These are phyloP conservation scores for Leptura quadrifasciata DNA, from an alignment of 2,888 invertebrate species.

Conservation along the genomic window DNA sequence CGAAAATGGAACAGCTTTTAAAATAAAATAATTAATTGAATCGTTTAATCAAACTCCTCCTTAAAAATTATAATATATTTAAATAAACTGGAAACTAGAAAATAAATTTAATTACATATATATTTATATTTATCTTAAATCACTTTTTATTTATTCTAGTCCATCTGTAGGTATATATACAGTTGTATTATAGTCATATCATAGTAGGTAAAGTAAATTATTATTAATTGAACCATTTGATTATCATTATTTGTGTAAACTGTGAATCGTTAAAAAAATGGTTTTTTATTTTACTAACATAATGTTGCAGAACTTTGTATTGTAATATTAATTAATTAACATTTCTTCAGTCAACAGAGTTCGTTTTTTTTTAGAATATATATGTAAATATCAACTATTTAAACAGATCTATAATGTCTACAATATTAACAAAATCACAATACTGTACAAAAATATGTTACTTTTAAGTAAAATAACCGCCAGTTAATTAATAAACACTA, in stretches of 20 bases:
- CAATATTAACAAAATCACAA: neutral
- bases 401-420: neutral
- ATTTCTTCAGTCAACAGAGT: neutral
- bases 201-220: too few species aligned
- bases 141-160: too few species aligned
- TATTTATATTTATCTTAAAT: too few species aligned
- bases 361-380: neutral
- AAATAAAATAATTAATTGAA: too few species aligned
- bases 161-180: too few species aligned
- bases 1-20: too few species aligned
- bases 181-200: too few species aligned
- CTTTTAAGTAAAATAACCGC: constrained; percentile 23
- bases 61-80: too few species aligned
- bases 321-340: neutral
- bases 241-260: neutral
- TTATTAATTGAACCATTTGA: neutral
- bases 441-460: constrained; percentile 32
- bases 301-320: neutral
- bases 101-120: too few species aligned
- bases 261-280: neutral
- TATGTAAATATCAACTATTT: neutral
- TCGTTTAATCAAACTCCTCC: too few species aligned
- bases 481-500: constrained; percentile 10
- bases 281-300: neutral
- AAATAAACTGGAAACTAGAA: too few species aligned